Conservation (phyloP, 2,888 invertebrate species). For the Punctoribates punctum region DNA sequence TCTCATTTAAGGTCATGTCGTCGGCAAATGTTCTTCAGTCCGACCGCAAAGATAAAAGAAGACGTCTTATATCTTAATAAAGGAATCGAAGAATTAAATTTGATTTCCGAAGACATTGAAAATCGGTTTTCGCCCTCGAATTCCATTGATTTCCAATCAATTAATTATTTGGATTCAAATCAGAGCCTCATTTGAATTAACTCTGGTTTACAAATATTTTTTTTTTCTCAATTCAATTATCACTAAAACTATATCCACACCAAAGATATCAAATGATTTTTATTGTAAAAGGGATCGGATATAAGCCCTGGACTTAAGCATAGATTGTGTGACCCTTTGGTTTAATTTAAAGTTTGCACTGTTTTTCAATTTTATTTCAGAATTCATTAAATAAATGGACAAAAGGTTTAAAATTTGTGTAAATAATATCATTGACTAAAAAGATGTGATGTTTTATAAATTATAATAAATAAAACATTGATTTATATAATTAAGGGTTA, state of each 20-base stretch:
- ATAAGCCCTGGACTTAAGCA: too few species aligned
- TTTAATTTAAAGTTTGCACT: neutral
- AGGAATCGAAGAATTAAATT: conserved; percentile 36
- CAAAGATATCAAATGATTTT: too few species aligned
- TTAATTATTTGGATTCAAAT: neutral
- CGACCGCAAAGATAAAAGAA: conserved; percentile 24
- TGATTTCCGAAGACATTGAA: conserved; percentile 19
- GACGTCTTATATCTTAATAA: conserved; percentile 31
- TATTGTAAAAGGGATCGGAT: too few species aligned
- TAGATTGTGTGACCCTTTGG: too few species aligned
- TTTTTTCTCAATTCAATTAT: too few species aligned
- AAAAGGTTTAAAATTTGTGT: too few species aligned
- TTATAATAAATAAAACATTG: too few species aligned
- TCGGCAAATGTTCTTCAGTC: conserved; percentile 41
- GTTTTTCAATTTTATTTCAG: neutral
- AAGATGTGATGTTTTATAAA: too few species aligned
- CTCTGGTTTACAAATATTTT: too few species aligned
- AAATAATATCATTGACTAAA: too few species aligned
- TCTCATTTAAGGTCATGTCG: neutral
- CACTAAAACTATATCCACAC: neutral
- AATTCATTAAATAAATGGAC: too few species aligned
- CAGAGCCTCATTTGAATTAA: neutral
- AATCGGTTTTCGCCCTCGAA: neutral
- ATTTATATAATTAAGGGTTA: too few species aligned
- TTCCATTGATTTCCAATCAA: neutral